phyloP scores from a whole-genome alignment of 2,888 invertebrate species.

The Spodoptera picta region DNA sequence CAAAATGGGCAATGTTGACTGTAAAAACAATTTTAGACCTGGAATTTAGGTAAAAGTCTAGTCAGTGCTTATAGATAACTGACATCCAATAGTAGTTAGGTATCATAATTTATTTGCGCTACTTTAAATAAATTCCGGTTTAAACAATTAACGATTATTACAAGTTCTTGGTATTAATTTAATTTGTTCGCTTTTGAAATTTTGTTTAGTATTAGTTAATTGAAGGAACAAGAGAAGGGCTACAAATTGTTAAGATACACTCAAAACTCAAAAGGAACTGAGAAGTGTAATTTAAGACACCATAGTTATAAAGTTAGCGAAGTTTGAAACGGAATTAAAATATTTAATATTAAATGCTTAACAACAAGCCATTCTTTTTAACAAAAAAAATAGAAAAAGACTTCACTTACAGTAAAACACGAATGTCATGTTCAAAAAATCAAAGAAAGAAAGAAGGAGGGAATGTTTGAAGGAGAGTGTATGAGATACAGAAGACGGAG shows the following conservation, averaged over 20 bases:
- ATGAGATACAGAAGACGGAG: too few relatives aligned
- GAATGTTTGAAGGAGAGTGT: too few relatives aligned
- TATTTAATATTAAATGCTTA: too few relatives aligned
- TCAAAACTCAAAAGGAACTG: neutral
- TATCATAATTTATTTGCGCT: slow-evolving; percentile 1
- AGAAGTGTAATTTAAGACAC: too few relatives aligned
- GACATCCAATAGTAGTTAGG: neutral
- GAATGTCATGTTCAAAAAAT: too few relatives aligned
- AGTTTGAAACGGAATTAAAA: too few relatives aligned
- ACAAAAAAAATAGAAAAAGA: too few relatives aligned
- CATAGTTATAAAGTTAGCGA: too few relatives aligned
- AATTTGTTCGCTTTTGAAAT: slow-evolving; percentile 7
- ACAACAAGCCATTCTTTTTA: too few relatives aligned
- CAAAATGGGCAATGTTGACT: slow-evolving; percentile 12
- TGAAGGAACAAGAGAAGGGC: too few relatives aligned
- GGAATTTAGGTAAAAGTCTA: slow-evolving; percentile 18
- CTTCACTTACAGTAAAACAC: too few relatives aligned
- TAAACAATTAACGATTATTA: slow-evolving; percentile 18
- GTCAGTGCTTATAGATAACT: slow-evolving; percentile 13
- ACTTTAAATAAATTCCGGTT: slow-evolving; percentile 6
- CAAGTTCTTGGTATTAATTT: slow-evolving; percentile 1
- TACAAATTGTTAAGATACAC: neutral
- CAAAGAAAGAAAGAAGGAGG: too few relatives aligned
- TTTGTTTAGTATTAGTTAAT: slow-evolving; percentile 4
- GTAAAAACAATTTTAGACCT: slow-evolving; percentile 22